Conservation (phyloP, 2,797 vertebrate genomes). For the Myripristis murdjan region DNA sequence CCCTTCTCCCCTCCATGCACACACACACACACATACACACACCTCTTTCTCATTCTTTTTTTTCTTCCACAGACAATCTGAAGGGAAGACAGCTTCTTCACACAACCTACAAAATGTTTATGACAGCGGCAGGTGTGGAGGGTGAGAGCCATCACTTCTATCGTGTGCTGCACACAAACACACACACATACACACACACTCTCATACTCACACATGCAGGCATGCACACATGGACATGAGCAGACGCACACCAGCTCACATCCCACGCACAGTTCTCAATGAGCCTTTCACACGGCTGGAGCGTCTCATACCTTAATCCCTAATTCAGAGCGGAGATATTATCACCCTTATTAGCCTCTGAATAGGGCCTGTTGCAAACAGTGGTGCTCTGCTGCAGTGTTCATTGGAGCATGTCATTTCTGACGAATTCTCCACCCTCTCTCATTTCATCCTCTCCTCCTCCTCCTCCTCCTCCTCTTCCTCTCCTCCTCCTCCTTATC, state of each 20-base stretch:
- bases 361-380: constrained; percentile 69
- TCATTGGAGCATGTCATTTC: constrained; percentile 61
- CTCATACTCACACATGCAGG: constrained; percentile 25
- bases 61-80: constrained; percentile 83
- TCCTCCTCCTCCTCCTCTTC: constrained; percentile 12
- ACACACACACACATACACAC: constrained; percentile 31
- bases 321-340: constrained; percentile 65
- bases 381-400: constrained; percentile 47
- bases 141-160: constrained; percentile 83
- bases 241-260: neutral
- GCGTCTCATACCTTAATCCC: constrained; percentile 74
- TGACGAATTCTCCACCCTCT: constrained; percentile 47
- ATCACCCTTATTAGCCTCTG: constrained; percentile 73
- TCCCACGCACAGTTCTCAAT: constrained; percentile 10
- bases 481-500: constrained; percentile 43
- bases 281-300: constrained; percentile 47
- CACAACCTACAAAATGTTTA: constrained; percentile 98
- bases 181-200: constrained; percentile 20
- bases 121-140: constrained; percentile 93
- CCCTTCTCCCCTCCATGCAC: constrained; percentile 28
- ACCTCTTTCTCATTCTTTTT: constrained; percentile 48
- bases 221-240: constrained; percentile 3
- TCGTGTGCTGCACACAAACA: constrained; percentile 37
- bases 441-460: constrained; percentile 35
- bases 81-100: constrained; percentile 94